phyloP scores from a whole-genome alignment of 2,888 invertebrate genomes.

The Himalopsyche kuldschensis region DNA sequence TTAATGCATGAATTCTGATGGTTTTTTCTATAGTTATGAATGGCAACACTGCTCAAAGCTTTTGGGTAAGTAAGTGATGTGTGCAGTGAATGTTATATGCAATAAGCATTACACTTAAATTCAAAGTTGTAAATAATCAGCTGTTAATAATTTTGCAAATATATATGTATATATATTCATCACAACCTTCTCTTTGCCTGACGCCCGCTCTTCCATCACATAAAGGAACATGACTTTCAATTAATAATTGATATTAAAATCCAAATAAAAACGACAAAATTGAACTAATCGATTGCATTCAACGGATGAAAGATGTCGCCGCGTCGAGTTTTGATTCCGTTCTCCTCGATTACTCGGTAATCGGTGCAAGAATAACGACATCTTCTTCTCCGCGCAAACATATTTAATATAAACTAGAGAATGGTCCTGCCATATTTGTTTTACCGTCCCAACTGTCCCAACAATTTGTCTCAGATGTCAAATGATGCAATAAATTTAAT shows the following conservation, averaged over 20 bases:
- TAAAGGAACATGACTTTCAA: conserved; percentile 2
- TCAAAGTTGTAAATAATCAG: no score
- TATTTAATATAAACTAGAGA: neutral
- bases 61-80: no score
- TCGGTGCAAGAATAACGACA: neutral
- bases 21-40: no score
- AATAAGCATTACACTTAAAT: no score
- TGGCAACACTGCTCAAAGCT: no score
- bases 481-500: neutral
- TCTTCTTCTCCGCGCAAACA: neutral
- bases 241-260: neutral
- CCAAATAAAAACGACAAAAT: neutral
- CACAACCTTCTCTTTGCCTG: neutral
- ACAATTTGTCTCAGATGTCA: neutral
- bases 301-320: neutral
- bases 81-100: no score
- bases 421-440: neutral
- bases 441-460: neutral
- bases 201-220: neutral
- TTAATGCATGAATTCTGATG: no score
- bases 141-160: no score
- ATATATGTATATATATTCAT: no score
- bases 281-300: neutral
- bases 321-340: neutral
- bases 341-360: neutral